Evolutionary conservation across 1,140 invertebrate genomes (phyloP), one percentile per base, ranked within the genome.

Genomic region (Bradynema listronoti): DNA sequence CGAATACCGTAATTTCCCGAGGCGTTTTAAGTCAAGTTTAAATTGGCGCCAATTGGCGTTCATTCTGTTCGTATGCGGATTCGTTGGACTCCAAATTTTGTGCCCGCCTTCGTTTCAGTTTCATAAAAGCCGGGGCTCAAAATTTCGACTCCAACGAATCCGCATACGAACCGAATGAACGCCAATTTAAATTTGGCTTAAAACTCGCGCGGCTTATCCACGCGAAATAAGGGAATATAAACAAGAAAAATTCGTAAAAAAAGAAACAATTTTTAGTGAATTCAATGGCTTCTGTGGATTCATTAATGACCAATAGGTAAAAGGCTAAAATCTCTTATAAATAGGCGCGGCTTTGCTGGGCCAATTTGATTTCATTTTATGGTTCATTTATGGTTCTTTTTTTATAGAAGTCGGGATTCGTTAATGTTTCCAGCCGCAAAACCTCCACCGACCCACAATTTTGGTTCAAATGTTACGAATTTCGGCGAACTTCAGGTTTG

Each of bases 201-300:
- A n/a, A n/a, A n/a, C n/a, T n/a, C n/a, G n/a, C n/a, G n/a, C n/a
- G n/a, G n/a, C n/a, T n/a, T n/a, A n/a, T n/a, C n/a, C n/a, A n/a
- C n/a, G n/a, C n/a, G n/a, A n/a, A n/a, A n/a, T n/a, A 11, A 11
- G 11, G 36, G 36, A 39, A 39, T 39, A 43, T 7, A 51, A 29
- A 51, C 36, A 51, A 7, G 7, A 41, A 51, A 43, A 22, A 24
- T 6, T 58, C 11, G 16, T 9, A 16, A 49, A 16, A 11, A 53
- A 39, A 14, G 19, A 14, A 39, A 14, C 36, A 32, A 50, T 19
- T 71, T 68, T 63, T 27, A 68, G 66, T 66, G 9, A 63, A 66
- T 41, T 71, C 68, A 9, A 29, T 73, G 6, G 56, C 63, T 16
- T 71, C 68, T 16, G 49, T 34, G 11, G 68, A 71, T 36, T 58